A percentile compares a stretch with the other conserved stretches of the same genome.
Evolutionary conservation across 2,113 vertebrate genomes (phyloP).

Genomic region (Thunnus maccoyii): DNA sequence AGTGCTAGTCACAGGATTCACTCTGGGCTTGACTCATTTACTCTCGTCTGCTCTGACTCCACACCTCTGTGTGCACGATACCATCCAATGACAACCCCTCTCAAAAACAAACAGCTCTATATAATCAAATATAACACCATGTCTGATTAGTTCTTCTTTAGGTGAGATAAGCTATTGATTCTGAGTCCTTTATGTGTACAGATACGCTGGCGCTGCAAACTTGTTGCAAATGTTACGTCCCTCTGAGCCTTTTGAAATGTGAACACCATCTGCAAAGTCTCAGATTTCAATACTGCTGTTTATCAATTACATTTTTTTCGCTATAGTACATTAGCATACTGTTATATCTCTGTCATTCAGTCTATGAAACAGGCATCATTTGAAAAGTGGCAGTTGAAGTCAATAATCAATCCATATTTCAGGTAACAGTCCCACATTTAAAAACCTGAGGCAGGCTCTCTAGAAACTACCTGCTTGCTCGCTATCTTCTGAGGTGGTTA

Average conservation of each 20-base stretch:
- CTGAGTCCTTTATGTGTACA: neutral
- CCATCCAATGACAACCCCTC: slow-evolving; percentile 28
- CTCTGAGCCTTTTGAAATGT: no score
- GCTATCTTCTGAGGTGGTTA: slow-evolving; percentile 82
- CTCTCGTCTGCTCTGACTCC: slow-evolving; percentile 14
- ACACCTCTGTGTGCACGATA: slow-evolving; percentile 42
- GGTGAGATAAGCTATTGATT: neutral
- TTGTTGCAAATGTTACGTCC: neutral
- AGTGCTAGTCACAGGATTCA: slow-evolving; percentile 49
- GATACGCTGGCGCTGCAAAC: neutral
- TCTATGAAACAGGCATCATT: slow-evolving; percentile 3
- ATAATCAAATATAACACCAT: slow-evolving; percentile 30
- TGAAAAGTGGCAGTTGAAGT: slow-evolving; percentile 39
- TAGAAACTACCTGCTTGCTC: slow-evolving; percentile 68
- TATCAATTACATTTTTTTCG: neutral
- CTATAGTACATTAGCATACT: neutral
- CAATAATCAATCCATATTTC: slow-evolving; percentile 45
- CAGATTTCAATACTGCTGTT: neutral
- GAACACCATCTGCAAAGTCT: no score
- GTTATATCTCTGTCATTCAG: neutral
- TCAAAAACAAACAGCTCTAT: slow-evolving; percentile 61
- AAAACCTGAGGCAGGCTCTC: slow-evolving; percentile 35
- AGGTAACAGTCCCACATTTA: slow-evolving; percentile 22
- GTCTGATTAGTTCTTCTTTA: slow-evolving; percentile 18
- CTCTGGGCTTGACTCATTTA: slow-evolving; percentile 9